Percentiles rank a stretch among this genome's conserved stretches.
phyloP scores from a whole-genome alignment of 2,113 vertebrate species.

The Sinocyclocheilus grahami region DNA sequence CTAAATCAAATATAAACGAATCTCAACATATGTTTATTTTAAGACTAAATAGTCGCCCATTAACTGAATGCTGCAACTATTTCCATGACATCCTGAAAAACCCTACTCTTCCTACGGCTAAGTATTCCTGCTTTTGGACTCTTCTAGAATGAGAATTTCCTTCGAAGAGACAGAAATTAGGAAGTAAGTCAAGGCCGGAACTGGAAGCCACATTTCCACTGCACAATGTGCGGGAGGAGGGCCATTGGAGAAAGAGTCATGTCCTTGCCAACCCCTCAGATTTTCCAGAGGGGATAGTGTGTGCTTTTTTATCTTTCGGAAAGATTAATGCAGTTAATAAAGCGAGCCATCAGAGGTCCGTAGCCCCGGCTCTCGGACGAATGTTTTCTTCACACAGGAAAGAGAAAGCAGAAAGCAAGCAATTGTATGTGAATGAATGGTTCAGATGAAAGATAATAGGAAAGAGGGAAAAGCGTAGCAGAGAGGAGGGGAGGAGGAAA shows the following conservation, averaged over 20 bases:
- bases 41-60: background rate
- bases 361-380: background rate
- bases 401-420: constrained; percentile 60
- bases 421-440: constrained; percentile 54
- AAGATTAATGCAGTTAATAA: constrained; percentile 18
- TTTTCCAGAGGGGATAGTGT: constrained; percentile 57
- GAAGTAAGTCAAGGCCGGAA: constrained; percentile 50
- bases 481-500: constrained; percentile 54
- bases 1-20: too few species aligned
- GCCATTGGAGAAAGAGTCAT: constrained; percentile 66
- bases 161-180: constrained; percentile 50
- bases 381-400: background rate
- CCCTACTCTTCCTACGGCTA: constrained; percentile 11
- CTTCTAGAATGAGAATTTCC: constrained; percentile 44
- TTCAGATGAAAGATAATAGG: constrained; percentile 63
- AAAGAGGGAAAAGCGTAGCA: constrained; percentile 51
- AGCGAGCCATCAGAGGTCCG: background rate
- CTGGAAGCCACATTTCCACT: constrained; percentile 55
- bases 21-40: background rate
- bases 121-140: constrained; percentile 16
- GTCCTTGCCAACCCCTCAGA: constrained; percentile 69
- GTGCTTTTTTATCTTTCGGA: background rate
- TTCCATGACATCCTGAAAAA: background rate
- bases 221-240: constrained; percentile 58
- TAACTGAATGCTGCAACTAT: background rate